Conservation (phyloP, 1,140 invertebrate species). For the Penaeus indicus region DNA sequence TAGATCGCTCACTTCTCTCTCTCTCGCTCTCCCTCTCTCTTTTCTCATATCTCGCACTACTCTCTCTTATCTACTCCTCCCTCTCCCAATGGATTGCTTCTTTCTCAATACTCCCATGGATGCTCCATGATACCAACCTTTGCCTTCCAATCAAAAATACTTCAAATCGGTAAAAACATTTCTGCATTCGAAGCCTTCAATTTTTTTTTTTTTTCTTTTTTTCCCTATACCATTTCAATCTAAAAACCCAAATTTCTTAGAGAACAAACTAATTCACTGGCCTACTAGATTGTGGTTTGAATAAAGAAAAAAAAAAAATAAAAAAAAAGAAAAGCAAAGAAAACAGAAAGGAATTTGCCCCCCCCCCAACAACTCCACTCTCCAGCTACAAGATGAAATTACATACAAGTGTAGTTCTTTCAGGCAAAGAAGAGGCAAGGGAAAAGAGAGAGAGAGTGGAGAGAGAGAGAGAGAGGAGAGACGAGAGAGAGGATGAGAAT, state of each 20-base stretch:
- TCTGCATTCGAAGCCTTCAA: neutral
- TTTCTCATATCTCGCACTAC: no score
- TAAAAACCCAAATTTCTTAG: no score
- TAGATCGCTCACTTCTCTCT: neutral
- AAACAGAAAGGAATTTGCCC: no score
- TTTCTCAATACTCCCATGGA: slow-evolving; percentile 6
- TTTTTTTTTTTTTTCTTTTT: no score
- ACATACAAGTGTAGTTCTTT: slow-evolving; percentile 25
- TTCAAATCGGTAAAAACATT: no score
- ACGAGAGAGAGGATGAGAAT: no score
- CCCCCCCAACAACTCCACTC: neutral
- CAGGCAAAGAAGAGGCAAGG: slow-evolving; percentile 3
- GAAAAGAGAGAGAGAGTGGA: neutral
- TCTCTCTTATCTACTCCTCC: slow-evolving; percentile 24
- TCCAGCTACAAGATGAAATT: slow-evolving; percentile 10
- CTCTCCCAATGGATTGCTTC: slow-evolving; percentile 14
- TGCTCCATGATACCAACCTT: neutral
- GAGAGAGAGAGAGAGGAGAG: neutral
- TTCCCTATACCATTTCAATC: no score
- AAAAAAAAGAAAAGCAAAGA: no score
- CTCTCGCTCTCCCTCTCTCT: slow-evolving; percentile 20
- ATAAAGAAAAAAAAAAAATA: no score
- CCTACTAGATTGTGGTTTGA: no score
- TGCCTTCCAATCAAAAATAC: no score
- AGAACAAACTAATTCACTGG: no score